Evolutionary conservation across 2,113 vertebrate genomes (phyloP).

Genomic region (Apteryx mantelli): DNA sequence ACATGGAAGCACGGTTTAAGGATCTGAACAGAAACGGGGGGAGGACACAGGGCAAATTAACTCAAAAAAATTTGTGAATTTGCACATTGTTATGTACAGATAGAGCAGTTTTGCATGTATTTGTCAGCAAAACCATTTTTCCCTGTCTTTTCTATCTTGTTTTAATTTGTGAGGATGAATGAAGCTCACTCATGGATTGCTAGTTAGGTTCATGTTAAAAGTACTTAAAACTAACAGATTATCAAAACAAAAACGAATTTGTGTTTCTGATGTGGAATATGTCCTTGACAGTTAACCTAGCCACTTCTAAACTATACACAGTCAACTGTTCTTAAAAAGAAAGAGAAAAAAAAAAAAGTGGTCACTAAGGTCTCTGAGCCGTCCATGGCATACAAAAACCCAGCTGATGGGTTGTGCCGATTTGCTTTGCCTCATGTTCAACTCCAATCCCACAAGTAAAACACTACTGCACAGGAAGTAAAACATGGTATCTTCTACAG

Average conservation of each 20-base stretch:
- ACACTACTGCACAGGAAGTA: neutral
- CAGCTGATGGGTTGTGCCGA: fast-evolving
- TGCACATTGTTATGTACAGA: neutral
- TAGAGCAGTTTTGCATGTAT: neutral
- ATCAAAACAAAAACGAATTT: neutral
- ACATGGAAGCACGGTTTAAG: fast-evolving
- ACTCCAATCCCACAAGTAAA: neutral
- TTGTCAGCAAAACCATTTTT: neutral
- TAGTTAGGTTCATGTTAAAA: neutral
- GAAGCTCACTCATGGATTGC: neutral
- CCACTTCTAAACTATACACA: neutral
- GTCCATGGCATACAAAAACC: neutral
- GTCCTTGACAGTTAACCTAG: neutral
- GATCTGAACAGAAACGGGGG: fast-evolving
- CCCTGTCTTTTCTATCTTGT: neutral
- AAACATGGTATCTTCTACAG: fast-evolving
- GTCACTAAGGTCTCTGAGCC: neutral
- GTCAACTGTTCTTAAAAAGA: no score
- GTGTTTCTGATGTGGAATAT: neutral
- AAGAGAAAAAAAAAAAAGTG: no score
- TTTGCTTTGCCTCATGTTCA: neutral
- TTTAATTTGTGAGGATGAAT: neutral
- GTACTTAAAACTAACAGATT: neutral
- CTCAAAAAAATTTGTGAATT: neutral
- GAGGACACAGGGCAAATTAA: neutral